Percentiles rank a stretch among this genome's conserved stretches.
phyloP scores from a whole-genome alignment of 1,140 invertebrate species.

The Colletes gigas region DNA sequence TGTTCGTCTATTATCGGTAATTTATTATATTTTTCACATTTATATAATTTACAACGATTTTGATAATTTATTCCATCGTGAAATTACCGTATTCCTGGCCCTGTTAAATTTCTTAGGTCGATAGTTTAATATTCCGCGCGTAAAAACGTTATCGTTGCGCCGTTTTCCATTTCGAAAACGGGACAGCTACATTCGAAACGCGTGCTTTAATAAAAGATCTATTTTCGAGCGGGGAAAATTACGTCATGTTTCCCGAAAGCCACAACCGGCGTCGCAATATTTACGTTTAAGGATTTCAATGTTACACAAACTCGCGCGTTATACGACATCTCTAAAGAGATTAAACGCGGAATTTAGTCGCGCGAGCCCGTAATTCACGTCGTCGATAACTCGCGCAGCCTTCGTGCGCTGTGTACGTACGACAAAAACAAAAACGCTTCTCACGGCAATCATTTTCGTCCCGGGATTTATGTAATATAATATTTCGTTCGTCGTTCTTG shows the following conservation, averaged over 20 bases:
- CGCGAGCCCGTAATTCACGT: slow-evolving; percentile 27
- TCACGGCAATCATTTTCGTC: slow-evolving; percentile 39
- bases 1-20: no score
- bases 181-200: slow-evolving; percentile 6
- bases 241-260: background rate
- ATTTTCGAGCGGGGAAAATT: slow-evolving; percentile 36
- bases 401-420: slow-evolving; percentile 1
- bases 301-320: slow-evolving; percentile 12
- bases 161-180: background rate
- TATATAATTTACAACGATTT: no score
- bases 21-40: no score
- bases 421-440: slow-evolving; percentile 31
- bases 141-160: no score
- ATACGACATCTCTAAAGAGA: slow-evolving; percentile 37
- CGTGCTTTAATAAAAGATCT: slow-evolving; percentile 19
- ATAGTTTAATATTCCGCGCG: no score
- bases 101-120: no score
- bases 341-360: slow-evolving; percentile 33
- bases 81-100: no score
- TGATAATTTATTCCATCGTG: no score
- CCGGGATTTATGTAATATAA: slow-evolving; percentile 48
- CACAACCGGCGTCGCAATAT: slow-evolving; percentile 2
- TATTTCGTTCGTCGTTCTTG: slow-evolving; percentile 30
- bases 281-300: slow-evolving; percentile 51
- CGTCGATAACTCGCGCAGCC: slow-evolving; percentile 23